A percentile compares a stretch with the other conserved stretches of the same genome.
Evolutionary conservation across 2,113 vertebrate species (phyloP).

Genomic region (Dolichotis patagonum): DNA sequence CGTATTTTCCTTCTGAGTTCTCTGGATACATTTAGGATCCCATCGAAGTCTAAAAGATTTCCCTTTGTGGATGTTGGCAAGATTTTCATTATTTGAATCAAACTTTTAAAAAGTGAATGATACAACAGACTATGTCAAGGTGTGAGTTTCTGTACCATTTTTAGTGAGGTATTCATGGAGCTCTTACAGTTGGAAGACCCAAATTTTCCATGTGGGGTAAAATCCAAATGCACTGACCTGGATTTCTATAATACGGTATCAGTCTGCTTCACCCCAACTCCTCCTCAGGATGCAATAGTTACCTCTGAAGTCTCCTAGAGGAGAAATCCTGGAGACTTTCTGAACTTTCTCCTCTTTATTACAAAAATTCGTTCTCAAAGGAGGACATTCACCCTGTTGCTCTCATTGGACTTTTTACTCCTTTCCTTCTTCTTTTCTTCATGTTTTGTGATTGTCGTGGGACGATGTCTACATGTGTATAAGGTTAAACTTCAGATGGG

Average conservation of each 20-base stretch:
- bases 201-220: neutral
- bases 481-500: neutral
- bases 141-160: neutral
- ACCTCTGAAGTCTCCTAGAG: neutral
- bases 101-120: neutral
- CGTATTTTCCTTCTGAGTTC: neutral
- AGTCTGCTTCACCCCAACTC: neutral
- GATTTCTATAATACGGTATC: neutral
- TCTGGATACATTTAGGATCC: neutral
- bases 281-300: neutral
- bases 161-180: neutral
- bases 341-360: neutral
- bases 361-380: neutral
- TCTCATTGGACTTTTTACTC: too few relatives aligned
- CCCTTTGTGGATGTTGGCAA: neutral
- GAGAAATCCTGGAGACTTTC: neutral
- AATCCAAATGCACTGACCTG: neutral
- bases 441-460: neutral
- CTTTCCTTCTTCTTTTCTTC: neutral
- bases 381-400: neutral
- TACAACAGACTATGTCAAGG: neutral
- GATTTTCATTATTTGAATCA: neutral
- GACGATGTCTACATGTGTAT: fast-evolving
- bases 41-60: neutral
- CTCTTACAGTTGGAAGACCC: neutral